These are phyloP conservation scores for Euphydryas editha DNA, from an alignment of 2,888 invertebrate genomes.

Conservation along the genomic window DNA sequence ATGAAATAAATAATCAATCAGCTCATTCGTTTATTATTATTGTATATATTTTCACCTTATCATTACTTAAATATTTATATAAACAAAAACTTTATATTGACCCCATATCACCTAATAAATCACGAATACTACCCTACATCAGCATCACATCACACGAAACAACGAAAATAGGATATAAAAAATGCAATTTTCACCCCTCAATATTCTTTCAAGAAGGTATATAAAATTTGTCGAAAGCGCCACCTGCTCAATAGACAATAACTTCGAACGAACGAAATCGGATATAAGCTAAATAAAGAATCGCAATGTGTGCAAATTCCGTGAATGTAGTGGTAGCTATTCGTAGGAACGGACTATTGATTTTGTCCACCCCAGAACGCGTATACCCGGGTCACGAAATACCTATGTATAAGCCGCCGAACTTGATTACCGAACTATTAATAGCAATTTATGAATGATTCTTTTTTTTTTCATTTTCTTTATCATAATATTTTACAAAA, in stretches of 20 bases:
- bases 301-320: constrained; percentile 75
- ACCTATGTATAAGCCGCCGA: constrained; percentile 59
- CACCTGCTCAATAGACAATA: constrained; percentile 70
- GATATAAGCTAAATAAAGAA: constrained; percentile 72
- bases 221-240: constrained; percentile 50
- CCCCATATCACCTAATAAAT: constrained; percentile 27
- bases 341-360: constrained; percentile 78
- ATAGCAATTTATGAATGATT: constrained; percentile 69
- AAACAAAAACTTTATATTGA: constrained; percentile 6
- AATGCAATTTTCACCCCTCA: constrained; percentile 30
- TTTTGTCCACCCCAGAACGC: constrained; percentile 81
- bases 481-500: constrained; percentile 8
- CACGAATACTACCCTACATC: constrained; percentile 29
- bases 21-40: neutral
- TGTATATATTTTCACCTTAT: neutral
- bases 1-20: no score
- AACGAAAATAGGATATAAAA: constrained; percentile 27
- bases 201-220: constrained; percentile 31
- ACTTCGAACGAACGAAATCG: constrained; percentile 58
- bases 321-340: constrained; percentile 69
- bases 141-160: constrained; percentile 18
- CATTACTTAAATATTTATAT: neutral
- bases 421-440: constrained; percentile 64
- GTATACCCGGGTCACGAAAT: constrained; percentile 49
- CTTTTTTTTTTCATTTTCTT: constrained; percentile 16